Evolutionary conservation across 2,888 invertebrate species (phyloP).

Genomic region (Morpho helenor): DNA sequence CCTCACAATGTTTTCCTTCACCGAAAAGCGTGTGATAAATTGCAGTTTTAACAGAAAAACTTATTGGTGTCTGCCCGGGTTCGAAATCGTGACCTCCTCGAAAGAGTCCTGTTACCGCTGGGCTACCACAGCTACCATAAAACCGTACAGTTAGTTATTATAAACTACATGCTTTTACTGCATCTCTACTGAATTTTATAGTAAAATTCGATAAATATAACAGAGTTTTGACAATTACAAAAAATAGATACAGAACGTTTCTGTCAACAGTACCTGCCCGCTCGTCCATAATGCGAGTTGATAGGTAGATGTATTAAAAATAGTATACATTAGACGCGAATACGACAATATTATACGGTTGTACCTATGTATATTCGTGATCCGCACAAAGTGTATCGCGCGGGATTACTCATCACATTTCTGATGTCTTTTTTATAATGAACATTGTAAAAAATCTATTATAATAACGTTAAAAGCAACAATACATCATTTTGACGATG

Average conservation of each 20-base stretch:
- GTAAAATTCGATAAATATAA: no score
- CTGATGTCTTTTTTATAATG: conserved; percentile 26
- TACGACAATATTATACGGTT: conserved; percentile 56
- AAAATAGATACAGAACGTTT: conserved; percentile 27
- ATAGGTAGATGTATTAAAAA: conserved; percentile 80
- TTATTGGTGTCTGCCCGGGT: no score
- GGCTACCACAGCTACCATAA: no score
- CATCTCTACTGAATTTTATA: no score
- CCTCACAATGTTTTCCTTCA: no score
- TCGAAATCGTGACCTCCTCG: no score
- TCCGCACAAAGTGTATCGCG: conserved; percentile 42
- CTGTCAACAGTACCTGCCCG: conserved; percentile 56
- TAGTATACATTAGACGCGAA: conserved; percentile 76
- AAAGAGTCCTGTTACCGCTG: no score
- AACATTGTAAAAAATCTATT: conserved; percentile 22
- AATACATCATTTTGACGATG: conserved; percentile 6
- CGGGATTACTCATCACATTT: conserved; percentile 46
- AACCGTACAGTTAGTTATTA: no score
- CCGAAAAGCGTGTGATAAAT: no score
- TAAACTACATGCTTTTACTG: no score
- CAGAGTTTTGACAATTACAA: no score
- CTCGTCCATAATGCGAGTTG: conserved; percentile 78
- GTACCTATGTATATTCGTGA: conserved; percentile 25
- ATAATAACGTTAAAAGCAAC: conserved; percentile 24
- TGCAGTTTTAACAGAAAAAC: no score